Percentiles rank a stretch among this genome's conserved stretches.
phyloP scores from a whole-genome alignment of 2,113 vertebrate genomes.

The Sylvilagus bachmani region DNA sequence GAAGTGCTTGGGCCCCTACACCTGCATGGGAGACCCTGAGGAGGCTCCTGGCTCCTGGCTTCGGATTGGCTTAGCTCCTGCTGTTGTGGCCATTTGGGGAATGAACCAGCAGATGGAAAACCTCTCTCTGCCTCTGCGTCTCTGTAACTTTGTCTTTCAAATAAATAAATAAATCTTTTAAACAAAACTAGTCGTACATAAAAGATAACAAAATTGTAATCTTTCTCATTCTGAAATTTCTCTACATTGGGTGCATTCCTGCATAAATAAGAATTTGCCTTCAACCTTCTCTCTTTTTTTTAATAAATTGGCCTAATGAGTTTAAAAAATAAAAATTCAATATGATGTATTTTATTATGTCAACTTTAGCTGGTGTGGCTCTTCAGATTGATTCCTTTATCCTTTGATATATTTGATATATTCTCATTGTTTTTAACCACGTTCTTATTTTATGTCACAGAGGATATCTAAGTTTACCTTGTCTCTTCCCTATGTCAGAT shows the following conservation, averaged over 20 bases:
- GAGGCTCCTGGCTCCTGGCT: too few relatives aligned
- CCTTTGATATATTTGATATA: not conserved
- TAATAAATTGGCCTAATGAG: not conserved
- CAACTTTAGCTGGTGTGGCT: not conserved
- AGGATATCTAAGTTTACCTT: not conserved
- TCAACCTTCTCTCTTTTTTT: not conserved
- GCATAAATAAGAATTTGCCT: not conserved
- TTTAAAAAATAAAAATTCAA: conserved; percentile 12
- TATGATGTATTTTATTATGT: conserved; percentile 11
- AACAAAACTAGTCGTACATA: too few relatives aligned
- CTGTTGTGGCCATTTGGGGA: too few relatives aligned
- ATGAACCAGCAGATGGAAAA: too few relatives aligned
- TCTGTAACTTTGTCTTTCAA: too few relatives aligned
- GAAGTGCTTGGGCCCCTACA: too few relatives aligned
- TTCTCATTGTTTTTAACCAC: conserved; percentile 52
- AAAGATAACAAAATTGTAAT: not conserved
- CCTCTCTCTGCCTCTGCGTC: too few relatives aligned
- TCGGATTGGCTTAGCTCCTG: too few relatives aligned
- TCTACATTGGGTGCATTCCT: not conserved
- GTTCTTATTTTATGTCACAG: conserved; percentile 42
- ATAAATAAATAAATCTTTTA: too few relatives aligned
- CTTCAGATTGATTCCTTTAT: not conserved
- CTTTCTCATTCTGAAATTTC: conserved; percentile 28
- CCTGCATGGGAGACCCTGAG: too few relatives aligned
- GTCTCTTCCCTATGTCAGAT: not conserved